Percentiles rank a stretch among this genome's conserved stretches.
Evolutionary conservation across 2,113 vertebrate species (phyloP).

Genomic region (Nesogale talazaci): DNA sequence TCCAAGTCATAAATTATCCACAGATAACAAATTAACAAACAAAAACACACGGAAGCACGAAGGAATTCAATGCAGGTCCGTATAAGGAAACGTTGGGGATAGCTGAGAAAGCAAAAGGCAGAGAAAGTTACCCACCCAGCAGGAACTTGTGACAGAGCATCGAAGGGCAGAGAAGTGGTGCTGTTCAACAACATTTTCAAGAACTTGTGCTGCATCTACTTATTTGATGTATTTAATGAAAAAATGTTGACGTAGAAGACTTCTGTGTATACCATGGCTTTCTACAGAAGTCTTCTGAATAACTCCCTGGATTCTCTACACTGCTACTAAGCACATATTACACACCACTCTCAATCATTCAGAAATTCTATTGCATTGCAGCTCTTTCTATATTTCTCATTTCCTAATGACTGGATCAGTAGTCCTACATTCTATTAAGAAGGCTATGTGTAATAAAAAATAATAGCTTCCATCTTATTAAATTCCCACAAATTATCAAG

Average conservation of each 20-base stretch:
- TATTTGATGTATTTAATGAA: not conserved
- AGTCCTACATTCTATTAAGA: not conserved
- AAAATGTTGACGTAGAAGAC: not conserved
- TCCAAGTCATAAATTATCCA: not conserved
- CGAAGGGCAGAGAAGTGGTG: not conserved
- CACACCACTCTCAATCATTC: not conserved
- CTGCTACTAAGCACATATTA: not conserved
- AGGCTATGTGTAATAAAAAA: not conserved
- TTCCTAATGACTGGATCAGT: not conserved
- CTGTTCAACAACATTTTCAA: not conserved
- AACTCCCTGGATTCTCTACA: not conserved
- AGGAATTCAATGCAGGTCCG: not conserved
- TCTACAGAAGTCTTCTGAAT: not conserved
- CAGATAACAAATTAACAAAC: not conserved
- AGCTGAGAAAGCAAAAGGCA: not conserved
- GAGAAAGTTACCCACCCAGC: rapidly evolving
- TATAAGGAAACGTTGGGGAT: not conserved
- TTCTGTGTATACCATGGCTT: not conserved
- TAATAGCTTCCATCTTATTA: not conserved
- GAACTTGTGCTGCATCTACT: not conserved
- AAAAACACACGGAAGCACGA: not conserved
- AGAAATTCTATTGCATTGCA: not conserved
- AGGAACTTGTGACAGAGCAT: not conserved
- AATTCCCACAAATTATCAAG: not conserved
- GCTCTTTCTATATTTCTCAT: not conserved